phyloP scores from a whole-genome alignment of 2,113 vertebrate genomes.

The Gobiocypris rarus region DNA sequence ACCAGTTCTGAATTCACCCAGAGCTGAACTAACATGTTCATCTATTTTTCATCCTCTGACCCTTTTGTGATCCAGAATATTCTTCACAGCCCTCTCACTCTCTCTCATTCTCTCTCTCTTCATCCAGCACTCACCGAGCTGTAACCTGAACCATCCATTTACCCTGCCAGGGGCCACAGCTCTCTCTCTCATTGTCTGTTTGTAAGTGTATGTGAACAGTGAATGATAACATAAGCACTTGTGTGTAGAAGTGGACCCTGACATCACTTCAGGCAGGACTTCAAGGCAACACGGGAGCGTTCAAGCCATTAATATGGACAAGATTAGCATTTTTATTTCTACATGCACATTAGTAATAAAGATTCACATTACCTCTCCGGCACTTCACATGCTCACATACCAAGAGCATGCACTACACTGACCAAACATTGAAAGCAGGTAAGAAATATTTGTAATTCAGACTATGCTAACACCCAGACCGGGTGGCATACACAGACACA shows the following conservation, averaged over 20 bases:
- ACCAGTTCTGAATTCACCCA: constrained; percentile 36
- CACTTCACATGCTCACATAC: constrained; percentile 45
- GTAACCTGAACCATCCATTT: constrained; percentile 54
- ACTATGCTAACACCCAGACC: neutral
- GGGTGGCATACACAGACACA: neutral
- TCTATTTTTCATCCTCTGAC: constrained; percentile 48
- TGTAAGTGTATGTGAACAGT: constrained; percentile 29
- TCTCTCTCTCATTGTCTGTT: constrained; percentile 25
- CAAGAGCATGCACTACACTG: constrained; percentile 8
- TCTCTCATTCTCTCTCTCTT: constrained; percentile 16
- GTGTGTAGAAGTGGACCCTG: constrained; percentile 29
- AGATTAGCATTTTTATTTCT: constrained; percentile 76
- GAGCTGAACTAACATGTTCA: constrained; percentile 38
- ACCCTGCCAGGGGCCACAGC: constrained; percentile 37
- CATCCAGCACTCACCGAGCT: constrained; percentile 28
- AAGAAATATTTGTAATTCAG: constrained; percentile 26
- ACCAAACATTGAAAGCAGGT: constrained; percentile 13
- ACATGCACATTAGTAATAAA: constrained; percentile 78
- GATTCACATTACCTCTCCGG: constrained; percentile 70
- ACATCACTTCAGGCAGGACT: constrained; percentile 38
- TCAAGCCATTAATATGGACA: constrained; percentile 70
- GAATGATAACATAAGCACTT: constrained; percentile 29
- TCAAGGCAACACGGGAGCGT: constrained; percentile 55
- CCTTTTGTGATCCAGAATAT: constrained; percentile 42
- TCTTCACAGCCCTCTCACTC: constrained; percentile 9